Evolutionary conservation across 1,140 invertebrate genomes (phyloP).

Genomic region (Panagrolaimus sp.): DNA sequence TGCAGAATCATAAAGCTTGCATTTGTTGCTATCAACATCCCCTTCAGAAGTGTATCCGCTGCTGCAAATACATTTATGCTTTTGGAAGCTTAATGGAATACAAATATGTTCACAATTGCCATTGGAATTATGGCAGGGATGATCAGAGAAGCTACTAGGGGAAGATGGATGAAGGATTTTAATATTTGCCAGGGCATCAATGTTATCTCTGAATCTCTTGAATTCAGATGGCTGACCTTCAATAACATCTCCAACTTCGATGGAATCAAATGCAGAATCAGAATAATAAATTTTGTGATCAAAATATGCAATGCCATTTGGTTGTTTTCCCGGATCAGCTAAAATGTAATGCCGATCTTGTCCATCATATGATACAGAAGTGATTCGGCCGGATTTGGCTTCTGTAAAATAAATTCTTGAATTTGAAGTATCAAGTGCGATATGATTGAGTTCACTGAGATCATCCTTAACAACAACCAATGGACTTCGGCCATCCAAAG

Average conservation of each 20-base stretch:
- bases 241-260: constrained; percentile 77
- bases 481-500: constrained; percentile 81
- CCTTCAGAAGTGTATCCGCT: constrained; percentile 43
- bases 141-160: constrained; percentile 60
- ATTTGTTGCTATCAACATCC: constrained; percentile 27
- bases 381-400: constrained; percentile 69
- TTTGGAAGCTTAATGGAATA: constrained; percentile 47
- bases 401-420: constrained; percentile 81
- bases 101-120: constrained; percentile 66
- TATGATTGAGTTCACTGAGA: constrained; percentile 68
- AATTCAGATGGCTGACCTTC: constrained; percentile 71
- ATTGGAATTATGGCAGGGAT: constrained; percentile 79
- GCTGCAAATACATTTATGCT: constrained; percentile 52
- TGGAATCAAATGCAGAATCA: constrained; percentile 81
- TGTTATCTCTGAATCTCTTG: constrained; percentile 66
- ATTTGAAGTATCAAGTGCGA: constrained; percentile 77
- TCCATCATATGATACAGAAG: constrained; percentile 73
- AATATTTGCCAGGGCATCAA: constrained; percentile 69
- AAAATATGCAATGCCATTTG: constrained; percentile 76
- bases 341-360: constrained; percentile 70
- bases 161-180: constrained; percentile 47
- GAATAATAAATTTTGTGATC: constrained; percentile 79
- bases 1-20: constrained; percentile 46
- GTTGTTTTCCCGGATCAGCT: constrained; percentile 64
- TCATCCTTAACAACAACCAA: constrained; percentile 58